Evolutionary conservation across 2,113 vertebrate genomes (phyloP).

Genomic region (Petroica traversi): DNA sequence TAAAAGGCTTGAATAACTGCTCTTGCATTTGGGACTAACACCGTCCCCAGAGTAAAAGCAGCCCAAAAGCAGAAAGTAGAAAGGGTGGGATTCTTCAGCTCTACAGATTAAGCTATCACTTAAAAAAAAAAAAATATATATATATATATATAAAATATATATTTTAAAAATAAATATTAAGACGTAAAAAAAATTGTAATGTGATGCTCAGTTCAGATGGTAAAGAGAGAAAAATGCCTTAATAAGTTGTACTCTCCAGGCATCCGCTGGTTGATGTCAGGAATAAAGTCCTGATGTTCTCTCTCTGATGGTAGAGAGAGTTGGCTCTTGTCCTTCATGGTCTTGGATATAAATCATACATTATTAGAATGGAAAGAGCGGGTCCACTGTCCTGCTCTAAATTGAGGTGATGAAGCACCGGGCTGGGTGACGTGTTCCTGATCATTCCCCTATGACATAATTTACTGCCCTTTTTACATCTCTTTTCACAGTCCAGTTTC

Average conservation of each 20-base stretch:
- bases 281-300: neutral
- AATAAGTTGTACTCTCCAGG: neutral
- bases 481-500: neutral
- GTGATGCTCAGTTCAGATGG: neutral
- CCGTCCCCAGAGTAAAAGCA: rapidly evolving
- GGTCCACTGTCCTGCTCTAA: neutral
- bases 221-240: neutral
- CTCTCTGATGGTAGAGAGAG: neutral
- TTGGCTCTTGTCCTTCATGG: rapidly evolving
- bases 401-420: rapidly evolving
- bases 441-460: neutral
- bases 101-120: neutral
- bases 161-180: neutral
- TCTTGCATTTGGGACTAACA: neutral
- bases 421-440: neutral
- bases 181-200: neutral
- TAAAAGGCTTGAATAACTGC: neutral
- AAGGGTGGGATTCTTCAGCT: neutral
- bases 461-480: neutral
- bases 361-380: neutral
- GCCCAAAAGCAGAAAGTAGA: neutral
- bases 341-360: neutral
- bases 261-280: neutral
- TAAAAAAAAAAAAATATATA: neutral
- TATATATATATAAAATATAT: neutral